Evolutionary conservation across 1,140 invertebrate species (phyloP), one percentile per base, ranked within the genome.

Genomic region (Lepidurus arcticus): DNA sequence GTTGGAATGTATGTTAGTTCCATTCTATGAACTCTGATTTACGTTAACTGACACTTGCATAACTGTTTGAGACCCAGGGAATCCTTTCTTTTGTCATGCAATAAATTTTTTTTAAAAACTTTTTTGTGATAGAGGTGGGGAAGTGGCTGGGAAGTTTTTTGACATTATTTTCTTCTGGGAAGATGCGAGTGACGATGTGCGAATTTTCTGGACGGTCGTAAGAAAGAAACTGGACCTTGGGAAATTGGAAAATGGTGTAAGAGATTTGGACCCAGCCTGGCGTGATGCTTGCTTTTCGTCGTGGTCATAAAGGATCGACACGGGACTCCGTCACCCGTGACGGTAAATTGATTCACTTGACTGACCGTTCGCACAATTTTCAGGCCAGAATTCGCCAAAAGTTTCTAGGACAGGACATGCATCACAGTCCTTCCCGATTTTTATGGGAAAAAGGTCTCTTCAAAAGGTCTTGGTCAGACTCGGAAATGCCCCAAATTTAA

Each of bases 341-440:
- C 53, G 53, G 53, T 65, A 65, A 34, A 34, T 65, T n/a, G 53
- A 21, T 65, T 65, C 53, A 65, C 53, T 65, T 65, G 53, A 65
- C 53, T 65, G n/a, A 65, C 16, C 13, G 53, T 65, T 65, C 53
- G 53, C 53, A 65, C 53, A 65, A 65, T 65, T 65, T 34, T 21
- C 53, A 65, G 16, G 53, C 21, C 16, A 65, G 53, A 65, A 65
- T 65, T 0, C 21, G 53, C 53, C 53, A 65, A 16, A 13, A 13
- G 34, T 65, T 65, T 65, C 53, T n/a, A 21, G 53, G 53, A n/a
- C 21, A 9, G 21, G 53, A 65, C 53, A 21, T 65, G 53, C 53
- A 21, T 9, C 53, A 65, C 21, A 65, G 21, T 13, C 53, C 53
- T 65, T n/a, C 53, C 53, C 6, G 13, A n/a, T 65, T 16, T n/a